Percentiles rank a stretch among this genome's conserved stretches.
These are phyloP conservation scores for Tyrophagus putrescentiae DNA, from an alignment of 1,140 invertebrate genomes.

Conservation along the genomic window DNA sequence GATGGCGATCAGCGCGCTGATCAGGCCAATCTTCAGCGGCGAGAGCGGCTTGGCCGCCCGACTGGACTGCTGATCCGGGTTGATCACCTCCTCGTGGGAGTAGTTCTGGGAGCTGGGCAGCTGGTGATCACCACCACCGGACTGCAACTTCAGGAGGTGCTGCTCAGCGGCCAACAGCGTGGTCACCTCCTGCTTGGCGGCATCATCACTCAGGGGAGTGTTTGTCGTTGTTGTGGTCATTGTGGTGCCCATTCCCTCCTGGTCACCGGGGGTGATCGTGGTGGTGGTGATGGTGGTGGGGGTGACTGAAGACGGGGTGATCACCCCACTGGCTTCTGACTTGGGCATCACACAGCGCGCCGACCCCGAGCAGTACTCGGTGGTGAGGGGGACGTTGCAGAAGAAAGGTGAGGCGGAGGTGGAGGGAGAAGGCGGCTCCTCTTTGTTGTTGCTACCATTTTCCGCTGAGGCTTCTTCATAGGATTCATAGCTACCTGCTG, in stretches of 20 bases:
- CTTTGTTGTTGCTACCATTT: no score
- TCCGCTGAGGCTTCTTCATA: not conserved
- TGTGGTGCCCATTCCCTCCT: no score
- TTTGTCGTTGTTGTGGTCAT: not conserved
- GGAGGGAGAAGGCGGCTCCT: no score
- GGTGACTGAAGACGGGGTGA: not conserved
- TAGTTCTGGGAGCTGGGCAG: not conserved
- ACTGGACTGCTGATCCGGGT: not conserved
- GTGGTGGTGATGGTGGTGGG: constrained; percentile 6
- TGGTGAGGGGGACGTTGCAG: not conserved
- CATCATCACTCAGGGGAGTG: not conserved
- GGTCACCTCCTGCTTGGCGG: not conserved
- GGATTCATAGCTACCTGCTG: not conserved
- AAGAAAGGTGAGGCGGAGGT: no score
- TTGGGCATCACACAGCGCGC: not conserved
- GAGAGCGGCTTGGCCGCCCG: not conserved
- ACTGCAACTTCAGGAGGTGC: not conserved
- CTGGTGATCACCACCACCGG: not conserved
- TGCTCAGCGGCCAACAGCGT: not conserved
- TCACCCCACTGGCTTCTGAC: no score
- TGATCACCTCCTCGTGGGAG: not conserved
- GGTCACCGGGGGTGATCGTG: no score
- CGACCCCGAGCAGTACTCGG: not conserved
- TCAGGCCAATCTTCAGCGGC: constrained; percentile 3
- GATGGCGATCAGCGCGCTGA: not conserved